Evolutionary conservation across 2,888 invertebrate species (phyloP), one percentile per base, ranked within the genome.

Genomic region (Strigamia maritima): DNA sequence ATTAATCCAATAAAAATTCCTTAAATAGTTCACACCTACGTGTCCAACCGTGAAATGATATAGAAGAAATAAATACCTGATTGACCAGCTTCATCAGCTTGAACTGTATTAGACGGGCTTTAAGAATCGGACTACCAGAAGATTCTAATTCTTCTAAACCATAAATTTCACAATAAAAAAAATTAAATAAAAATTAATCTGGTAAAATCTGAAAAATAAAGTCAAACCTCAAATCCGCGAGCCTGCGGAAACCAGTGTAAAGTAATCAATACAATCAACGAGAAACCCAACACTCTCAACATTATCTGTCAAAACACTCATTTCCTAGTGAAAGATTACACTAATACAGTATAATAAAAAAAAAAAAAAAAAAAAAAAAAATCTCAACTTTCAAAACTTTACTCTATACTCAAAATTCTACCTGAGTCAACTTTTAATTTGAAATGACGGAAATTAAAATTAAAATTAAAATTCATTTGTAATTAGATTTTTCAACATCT

Each of bases 401-500:
- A 60, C 70, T 16, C 26, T 19, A n/a, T n/a, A 70, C 70, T 70
- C 70, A 70, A 70, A 70, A 70, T 28, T 70, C 14, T 2, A 28
- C 26, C 16, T n/a, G 28, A 26, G 28, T 16, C 1, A 70, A 70
- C 70, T 70, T 70, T 70, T 70, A 70, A 70, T 70, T 70, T 70
- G 26, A 28, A 70, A 70, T 70, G 70, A 70, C 70, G 70, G 70
- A 26, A 70, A 70, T 70, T 70, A 70, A 70, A 70, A 70, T 70
- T 26, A 28, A 26, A 70, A 70, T 70, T 70, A 70, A 70, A 70
- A 70, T 70, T 26, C 70, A 70, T 70, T 70, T 70, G 26, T 70
- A 70, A 70, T 70, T 70, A 70, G 70, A 70, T 70, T 70, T 70
- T 70, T 70, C 70, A 70, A 70, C 70, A 70, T 70, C 70, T 70